A percentile compares a stretch with the other conserved stretches of the same genome.
These are phyloP conservation scores for Pipistrellus pipistrellus DNA, from an alignment of 2,797 vertebrate species.

Conservation along the genomic window DNA sequence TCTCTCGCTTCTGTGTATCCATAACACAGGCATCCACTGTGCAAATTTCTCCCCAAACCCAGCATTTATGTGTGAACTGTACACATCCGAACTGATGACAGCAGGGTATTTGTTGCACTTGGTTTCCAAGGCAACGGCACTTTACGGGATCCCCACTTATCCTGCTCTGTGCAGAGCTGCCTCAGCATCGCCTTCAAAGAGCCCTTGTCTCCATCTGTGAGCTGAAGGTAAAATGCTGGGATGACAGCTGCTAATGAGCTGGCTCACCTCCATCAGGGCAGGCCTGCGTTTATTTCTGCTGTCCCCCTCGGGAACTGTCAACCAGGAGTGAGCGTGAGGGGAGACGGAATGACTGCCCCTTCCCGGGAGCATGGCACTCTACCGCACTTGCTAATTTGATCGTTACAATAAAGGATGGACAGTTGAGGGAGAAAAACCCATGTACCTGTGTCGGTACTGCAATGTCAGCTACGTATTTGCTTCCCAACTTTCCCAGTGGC, in stretches of 20 bases:
- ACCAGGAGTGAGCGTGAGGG: slow-evolving; percentile 65
- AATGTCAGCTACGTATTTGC: slow-evolving; percentile 61
- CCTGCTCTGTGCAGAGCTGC: slow-evolving; percentile 45
- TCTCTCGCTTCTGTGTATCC: background rate
- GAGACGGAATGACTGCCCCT: slow-evolving; percentile 55
- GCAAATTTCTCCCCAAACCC: slow-evolving; percentile 73
- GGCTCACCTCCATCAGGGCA: slow-evolving; percentile 71
- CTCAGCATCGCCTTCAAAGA: slow-evolving; percentile 79
- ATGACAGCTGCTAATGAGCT: slow-evolving; percentile 80
- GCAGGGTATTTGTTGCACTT: slow-evolving; percentile 78
- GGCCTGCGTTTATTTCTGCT: slow-evolving; percentile 72
- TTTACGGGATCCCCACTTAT: slow-evolving; percentile 66
- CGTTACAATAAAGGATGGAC: slow-evolving; percentile 8
- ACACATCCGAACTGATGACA: slow-evolving; percentile 72
- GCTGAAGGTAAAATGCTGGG: slow-evolving; percentile 66
- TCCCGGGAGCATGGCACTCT: slow-evolving; percentile 53
- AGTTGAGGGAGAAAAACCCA: background rate
- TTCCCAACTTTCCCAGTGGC: slow-evolving; percentile 44
- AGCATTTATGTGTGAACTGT: slow-evolving; percentile 69
- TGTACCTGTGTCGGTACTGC: slow-evolving; percentile 44
- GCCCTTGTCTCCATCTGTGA: slow-evolving; percentile 79
- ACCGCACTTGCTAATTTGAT: slow-evolving; percentile 55
- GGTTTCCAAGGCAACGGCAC: slow-evolving; percentile 81
- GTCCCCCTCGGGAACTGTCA: slow-evolving; percentile 69
- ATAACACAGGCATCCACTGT: slow-evolving; percentile 65